A percentile compares a stretch with the other conserved stretches of the same genome.
These are phyloP conservation scores for Rhagoletis pomonella DNA, from an alignment of 1,140 invertebrate species.

Conservation along the genomic window DNA sequence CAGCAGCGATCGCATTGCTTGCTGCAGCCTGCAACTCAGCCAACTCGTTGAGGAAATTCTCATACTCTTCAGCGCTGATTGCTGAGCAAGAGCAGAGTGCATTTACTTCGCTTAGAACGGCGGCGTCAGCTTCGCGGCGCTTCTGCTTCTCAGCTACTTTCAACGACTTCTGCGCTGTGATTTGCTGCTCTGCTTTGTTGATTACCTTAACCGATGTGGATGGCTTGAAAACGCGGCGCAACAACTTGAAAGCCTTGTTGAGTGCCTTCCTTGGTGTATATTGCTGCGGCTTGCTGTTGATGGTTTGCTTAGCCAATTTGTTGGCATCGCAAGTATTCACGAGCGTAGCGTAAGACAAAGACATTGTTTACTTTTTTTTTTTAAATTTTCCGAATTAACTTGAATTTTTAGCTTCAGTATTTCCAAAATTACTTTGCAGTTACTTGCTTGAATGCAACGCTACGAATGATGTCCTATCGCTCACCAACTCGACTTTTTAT, in stretches of 20 bases:
- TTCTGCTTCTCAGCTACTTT: background rate
- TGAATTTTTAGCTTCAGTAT: no score
- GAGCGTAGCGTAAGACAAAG: no score
- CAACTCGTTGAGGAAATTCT: conserved; percentile 53
- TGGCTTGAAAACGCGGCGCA: conserved; percentile 43
- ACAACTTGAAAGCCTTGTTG: conserved; percentile 36
- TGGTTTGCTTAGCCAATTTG: background rate
- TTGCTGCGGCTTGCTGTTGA: conserved; percentile 48
- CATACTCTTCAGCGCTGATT: conserved; percentile 46
- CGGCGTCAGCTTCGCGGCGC: background rate
- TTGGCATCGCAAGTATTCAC: background rate
- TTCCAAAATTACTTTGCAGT: background rate
- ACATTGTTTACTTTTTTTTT: no score
- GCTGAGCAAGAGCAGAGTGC: background rate
- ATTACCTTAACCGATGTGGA: conserved; percentile 7
- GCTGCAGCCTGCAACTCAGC: background rate
- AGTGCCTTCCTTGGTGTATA: conserved; percentile 19
- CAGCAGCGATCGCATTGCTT: background rate
- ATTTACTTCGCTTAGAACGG: conserved; percentile 15
- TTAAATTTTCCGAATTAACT: background rate
- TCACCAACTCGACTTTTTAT: background rate
- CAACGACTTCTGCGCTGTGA: no score
- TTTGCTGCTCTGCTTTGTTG: background rate
- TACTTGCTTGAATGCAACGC: background rate
- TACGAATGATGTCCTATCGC: conserved; percentile 4